phyloP scores from a whole-genome alignment of 2,113 vertebrate species.

The Melanerpes aurifrons region DNA sequence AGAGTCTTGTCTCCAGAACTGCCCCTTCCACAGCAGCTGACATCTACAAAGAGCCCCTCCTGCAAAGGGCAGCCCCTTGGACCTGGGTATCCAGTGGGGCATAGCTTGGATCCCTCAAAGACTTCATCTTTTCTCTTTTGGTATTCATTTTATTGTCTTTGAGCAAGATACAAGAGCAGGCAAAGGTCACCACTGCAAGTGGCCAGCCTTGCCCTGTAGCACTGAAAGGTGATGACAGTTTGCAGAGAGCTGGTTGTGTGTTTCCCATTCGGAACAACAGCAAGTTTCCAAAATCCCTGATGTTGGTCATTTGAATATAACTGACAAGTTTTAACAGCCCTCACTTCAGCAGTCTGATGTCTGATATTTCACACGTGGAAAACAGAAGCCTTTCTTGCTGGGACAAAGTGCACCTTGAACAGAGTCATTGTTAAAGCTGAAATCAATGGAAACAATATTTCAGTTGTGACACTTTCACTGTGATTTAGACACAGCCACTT shows the following conservation, averaged over 20 bases:
- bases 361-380: neutral
- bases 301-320: neutral
- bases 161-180: neutral
- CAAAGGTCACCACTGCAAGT: neutral
- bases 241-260: neutral
- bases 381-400: neutral
- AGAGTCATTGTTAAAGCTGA: neutral
- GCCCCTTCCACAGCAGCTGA: neutral
- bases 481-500: neutral
- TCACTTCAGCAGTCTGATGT: neutral
- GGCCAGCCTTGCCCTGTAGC: neutral
- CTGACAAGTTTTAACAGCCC: neutral
- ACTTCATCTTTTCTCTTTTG: neutral
- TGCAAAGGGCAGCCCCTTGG: neutral
- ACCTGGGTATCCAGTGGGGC: neutral
- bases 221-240: neutral
- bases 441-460: neutral
- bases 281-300: neutral
- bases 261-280: neutral
- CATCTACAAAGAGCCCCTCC: neutral
- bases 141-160: neutral
- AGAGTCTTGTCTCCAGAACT: no score
- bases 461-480: neutral
- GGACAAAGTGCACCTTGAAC: neutral
- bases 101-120: neutral